phyloP scores from a whole-genome alignment of 2,797 vertebrate species.

The Philypnodon macrostomus region DNA sequence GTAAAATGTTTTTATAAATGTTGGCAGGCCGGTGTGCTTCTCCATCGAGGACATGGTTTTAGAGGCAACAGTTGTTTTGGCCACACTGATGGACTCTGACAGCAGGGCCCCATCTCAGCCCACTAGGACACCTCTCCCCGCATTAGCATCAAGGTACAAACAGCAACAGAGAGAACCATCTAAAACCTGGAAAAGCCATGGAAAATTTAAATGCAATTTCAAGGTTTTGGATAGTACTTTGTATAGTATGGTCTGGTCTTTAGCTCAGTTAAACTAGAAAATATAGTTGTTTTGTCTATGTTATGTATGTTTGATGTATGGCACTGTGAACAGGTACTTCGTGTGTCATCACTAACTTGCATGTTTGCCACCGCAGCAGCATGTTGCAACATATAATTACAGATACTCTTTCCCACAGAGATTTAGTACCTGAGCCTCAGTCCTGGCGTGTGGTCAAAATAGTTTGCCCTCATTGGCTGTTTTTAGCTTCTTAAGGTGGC shows the following conservation, averaged over 20 bases:
- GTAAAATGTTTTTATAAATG: not conserved
- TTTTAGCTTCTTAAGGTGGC: slow-evolving; percentile 50
- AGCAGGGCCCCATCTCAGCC: slow-evolving; percentile 56
- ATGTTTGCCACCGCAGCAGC: slow-evolving; percentile 5
- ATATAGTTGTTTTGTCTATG: slow-evolving; percentile 7
- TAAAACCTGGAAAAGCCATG: no score
- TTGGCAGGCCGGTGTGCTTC: slow-evolving; percentile 85
- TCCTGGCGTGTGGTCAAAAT: slow-evolving; percentile 36
- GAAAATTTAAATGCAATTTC: no score
- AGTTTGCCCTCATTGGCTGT: slow-evolving; percentile 44
- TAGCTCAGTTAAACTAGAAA: no score
- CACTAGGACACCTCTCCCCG: slow-evolving; percentile 6
- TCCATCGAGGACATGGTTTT: slow-evolving; percentile 82
- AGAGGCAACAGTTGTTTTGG: slow-evolving; percentile 86
- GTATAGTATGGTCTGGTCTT: no score
- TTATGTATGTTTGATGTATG: no score
- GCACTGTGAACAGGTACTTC: not conserved
- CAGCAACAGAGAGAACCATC: not conserved
- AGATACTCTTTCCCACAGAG: slow-evolving; percentile 25
- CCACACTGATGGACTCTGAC: slow-evolving; percentile 78
- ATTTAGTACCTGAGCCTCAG: slow-evolving; percentile 46
- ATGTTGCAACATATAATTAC: slow-evolving; percentile 17
- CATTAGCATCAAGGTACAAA: slow-evolving; percentile 51
- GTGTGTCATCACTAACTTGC: slow-evolving; percentile 1
- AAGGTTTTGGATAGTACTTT: no score